A percentile compares a stretch with the other conserved stretches of the same genome.
Evolutionary conservation across 1,140 invertebrate genomes (phyloP).

Genomic region (Panagrolaimus sp.): DNA sequence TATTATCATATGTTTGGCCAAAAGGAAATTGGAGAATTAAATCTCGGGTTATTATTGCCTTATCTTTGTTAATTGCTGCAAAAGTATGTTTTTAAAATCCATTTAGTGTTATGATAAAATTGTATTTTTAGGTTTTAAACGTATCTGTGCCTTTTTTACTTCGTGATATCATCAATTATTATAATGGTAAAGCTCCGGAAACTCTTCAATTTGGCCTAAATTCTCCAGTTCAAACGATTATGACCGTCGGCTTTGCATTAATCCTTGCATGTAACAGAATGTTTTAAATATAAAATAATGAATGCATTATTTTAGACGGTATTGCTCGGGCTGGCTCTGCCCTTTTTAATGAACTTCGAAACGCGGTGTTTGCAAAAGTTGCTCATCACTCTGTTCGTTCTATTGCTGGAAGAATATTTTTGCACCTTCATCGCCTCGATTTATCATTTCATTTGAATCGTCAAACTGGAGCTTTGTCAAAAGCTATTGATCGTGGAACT

Average conservation of each 20-base stretch:
- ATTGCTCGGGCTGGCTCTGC: slow-evolving; percentile 79
- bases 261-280: slow-evolving; percentile 80
- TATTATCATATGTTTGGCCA: slow-evolving; percentile 92
- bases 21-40: slow-evolving; percentile 76
- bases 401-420: slow-evolving; percentile 89
- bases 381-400: slow-evolving; percentile 90
- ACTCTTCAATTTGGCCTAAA: slow-evolving; percentile 61
- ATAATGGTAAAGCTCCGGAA: slow-evolving; percentile 64
- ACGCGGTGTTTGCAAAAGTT: slow-evolving; percentile 96
- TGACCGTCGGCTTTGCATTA: slow-evolving; percentile 69
- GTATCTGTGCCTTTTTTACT: slow-evolving; percentile 93
- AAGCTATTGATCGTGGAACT: slow-evolving; percentile 68
- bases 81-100: slow-evolving; percentile 60
- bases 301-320: slow-evolving; percentile 71
- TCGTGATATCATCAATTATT: slow-evolving; percentile 86
- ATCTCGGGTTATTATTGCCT: slow-evolving; percentile 75
- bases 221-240: slow-evolving; percentile 60
- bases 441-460: slow-evolving; percentile 84
- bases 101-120: not conserved
- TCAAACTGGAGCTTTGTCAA: slow-evolving; percentile 83
- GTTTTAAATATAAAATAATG: slow-evolving; percentile 8
- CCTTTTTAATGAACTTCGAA: slow-evolving; percentile 89
- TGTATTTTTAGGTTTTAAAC: slow-evolving; percentile 70
- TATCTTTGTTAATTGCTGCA: slow-evolving; percentile 64
- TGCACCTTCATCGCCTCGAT: slow-evolving; percentile 92